A percentile compares a stretch with the other conserved stretches of the same genome.
Conservation (phyloP, 2,888 invertebrate species). For the Notodonta ziczac region DNA sequence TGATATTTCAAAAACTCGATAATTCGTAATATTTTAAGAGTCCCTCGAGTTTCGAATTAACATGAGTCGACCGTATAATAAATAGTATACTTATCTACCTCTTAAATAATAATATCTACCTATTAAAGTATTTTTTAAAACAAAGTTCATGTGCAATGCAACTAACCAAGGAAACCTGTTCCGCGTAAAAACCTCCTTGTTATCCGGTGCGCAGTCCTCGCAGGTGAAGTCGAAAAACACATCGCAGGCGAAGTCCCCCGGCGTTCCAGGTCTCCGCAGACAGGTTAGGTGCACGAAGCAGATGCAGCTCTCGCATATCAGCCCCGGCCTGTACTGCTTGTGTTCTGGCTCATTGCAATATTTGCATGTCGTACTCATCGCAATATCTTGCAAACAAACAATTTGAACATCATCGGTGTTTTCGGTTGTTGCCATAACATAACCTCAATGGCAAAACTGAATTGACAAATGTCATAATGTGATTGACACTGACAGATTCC, state of each 20-base stretch:
- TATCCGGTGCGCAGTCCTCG: constrained; percentile 84
- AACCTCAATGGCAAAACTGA: constrained; percentile 13
- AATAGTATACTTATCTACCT: too few relatives aligned
- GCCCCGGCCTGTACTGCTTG: constrained; percentile 83
- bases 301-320: constrained; percentile 86
- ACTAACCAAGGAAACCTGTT: constrained; percentile 89
- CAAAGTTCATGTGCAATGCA: not conserved
- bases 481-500: too few relatives aligned
- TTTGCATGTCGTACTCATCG: constrained; percentile 75
- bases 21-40: too few relatives aligned
- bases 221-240: constrained; percentile 90
- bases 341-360: constrained; percentile 83
- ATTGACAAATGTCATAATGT: too few relatives aligned
- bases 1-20: too few relatives aligned
- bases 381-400: constrained; percentile 29
- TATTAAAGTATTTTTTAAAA: too few relatives aligned
- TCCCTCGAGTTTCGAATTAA: too few relatives aligned
- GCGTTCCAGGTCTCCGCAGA: constrained; percentile 86
- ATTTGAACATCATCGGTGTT: constrained; percentile 7
- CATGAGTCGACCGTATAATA: too few relatives aligned
- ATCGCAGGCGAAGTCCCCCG: constrained; percentile 89
- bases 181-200: constrained; percentile 85
- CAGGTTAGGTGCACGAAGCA: constrained; percentile 87
- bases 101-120: too few relatives aligned
- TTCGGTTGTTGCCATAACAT: constrained; percentile 18